phyloP scores from a whole-genome alignment of 2,888 invertebrate genomes.

The Amitus sp. region DNA sequence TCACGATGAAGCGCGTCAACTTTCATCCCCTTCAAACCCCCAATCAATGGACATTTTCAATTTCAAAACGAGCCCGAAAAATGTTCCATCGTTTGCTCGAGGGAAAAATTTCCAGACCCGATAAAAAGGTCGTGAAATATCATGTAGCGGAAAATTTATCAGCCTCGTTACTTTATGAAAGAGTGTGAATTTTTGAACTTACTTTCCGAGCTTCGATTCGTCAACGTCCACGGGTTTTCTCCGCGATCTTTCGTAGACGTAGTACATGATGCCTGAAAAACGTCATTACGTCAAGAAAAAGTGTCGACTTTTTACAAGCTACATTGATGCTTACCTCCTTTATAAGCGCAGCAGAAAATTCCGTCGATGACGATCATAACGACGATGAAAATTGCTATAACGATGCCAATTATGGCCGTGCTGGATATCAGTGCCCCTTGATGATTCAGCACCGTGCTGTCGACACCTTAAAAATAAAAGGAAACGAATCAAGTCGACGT shows the following conservation, averaged over 20 bases:
- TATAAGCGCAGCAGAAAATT: slow-evolving; percentile 78
- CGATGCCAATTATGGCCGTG: slow-evolving; percentile 85
- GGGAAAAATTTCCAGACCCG: too few species aligned
- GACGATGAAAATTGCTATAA: slow-evolving; percentile 82
- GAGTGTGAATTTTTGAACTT: slow-evolving; percentile 53
- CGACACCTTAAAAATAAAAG: slow-evolving; percentile 57
- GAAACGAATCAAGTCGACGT: too few species aligned
- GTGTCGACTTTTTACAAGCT: too few species aligned
- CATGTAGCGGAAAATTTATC: too few species aligned
- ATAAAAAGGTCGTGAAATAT: too few species aligned
- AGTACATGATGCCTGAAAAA: slow-evolving; percentile 63
- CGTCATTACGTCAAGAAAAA: slow-evolving; percentile 45
- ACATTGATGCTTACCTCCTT: too few species aligned
- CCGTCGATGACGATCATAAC: slow-evolving; percentile 81
- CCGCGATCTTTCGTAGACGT: slow-evolving; percentile 67
- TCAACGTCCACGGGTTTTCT: slow-evolving; percentile 80
- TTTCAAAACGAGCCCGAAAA: not conserved
- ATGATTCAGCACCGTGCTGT: slow-evolving; percentile 57
- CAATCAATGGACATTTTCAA: too few species aligned
- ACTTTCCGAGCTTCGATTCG: slow-evolving; percentile 88
- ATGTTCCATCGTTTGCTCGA: too few species aligned
- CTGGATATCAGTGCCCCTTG: slow-evolving; percentile 72
- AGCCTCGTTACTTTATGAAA: not conserved
- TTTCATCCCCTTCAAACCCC: not conserved
- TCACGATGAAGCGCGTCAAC: not conserved